phyloP scores from a whole-genome alignment of 2,888 invertebrate species.

The Sacculina carcini region DNA sequence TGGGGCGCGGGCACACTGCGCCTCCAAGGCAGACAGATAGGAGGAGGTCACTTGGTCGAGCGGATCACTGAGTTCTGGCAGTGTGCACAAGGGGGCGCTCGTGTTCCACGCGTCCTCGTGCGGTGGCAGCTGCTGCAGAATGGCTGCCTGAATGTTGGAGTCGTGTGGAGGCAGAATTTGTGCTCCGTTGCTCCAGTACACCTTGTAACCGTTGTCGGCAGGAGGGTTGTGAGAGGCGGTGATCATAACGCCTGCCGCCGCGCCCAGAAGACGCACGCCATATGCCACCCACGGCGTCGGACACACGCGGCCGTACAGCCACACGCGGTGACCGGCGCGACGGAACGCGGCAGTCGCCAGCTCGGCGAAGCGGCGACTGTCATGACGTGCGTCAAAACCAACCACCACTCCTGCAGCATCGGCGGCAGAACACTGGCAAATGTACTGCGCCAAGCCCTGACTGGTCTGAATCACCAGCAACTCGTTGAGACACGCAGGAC shows the following conservation, averaged over 20 bases:
- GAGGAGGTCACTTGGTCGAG: constrained; percentile 32
- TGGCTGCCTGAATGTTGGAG: constrained; percentile 49
- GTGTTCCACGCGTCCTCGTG: constrained; percentile 47
- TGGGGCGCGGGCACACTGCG: constrained; percentile 28
- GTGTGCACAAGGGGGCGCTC: constrained; percentile 23
- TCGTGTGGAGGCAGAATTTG: constrained; percentile 88
- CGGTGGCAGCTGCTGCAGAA: constrained; percentile 49
- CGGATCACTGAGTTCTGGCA: constrained; percentile 35
- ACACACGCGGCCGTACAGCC: constrained; percentile 46
- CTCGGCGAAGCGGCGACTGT: constrained; percentile 71
- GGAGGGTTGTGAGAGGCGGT: constrained; percentile 91
- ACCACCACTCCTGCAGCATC: constrained; percentile 48
- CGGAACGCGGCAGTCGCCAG: constrained; percentile 61
- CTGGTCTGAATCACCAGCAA: constrained; percentile 72
- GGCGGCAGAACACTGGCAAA: constrained; percentile 31
- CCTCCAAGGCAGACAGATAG: constrained; percentile 36
- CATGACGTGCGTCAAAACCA: constrained; percentile 76
- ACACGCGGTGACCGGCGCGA: constrained; percentile 43
- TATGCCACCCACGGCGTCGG: constrained; percentile 89
- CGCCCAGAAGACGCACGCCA: constrained; percentile 40
- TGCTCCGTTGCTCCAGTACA: constrained; percentile 80
- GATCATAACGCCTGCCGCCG: constrained; percentile 68
- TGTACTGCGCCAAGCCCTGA: constrained; percentile 58
- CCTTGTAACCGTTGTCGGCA: constrained; percentile 90
- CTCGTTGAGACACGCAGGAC: constrained; percentile 84